Evolutionary conservation across 2,797 vertebrate genomes (phyloP).

Genomic region (Acrossocheilus wenchowensis): DNA sequence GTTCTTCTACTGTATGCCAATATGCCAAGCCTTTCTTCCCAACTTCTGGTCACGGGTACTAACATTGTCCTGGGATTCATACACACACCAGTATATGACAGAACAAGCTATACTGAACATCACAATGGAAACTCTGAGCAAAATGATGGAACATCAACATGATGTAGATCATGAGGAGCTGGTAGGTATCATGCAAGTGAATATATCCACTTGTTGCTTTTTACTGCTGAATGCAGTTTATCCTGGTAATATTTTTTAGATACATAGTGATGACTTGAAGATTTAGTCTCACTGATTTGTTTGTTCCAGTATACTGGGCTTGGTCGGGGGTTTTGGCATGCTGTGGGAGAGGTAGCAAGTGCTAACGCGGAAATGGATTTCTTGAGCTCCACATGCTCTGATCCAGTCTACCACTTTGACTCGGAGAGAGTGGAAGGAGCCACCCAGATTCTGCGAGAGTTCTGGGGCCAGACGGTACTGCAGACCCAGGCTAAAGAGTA

Average conservation of each 20-base stretch:
- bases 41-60: conserved; percentile 85
- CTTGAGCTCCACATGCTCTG: conserved; percentile 73
- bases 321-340: conserved; percentile 81
- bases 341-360: conserved; percentile 81
- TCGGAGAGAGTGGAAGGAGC: conserved; percentile 79
- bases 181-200: conserved; percentile 63
- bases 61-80: conserved; percentile 80
- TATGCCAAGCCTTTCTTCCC: conserved; percentile 81
- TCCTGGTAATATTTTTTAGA: background rate
- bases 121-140: conserved; percentile 81
- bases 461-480: conserved; percentile 77
- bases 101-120: conserved; percentile 83
- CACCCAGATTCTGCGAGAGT: conserved; percentile 67
- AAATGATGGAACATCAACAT: conserved; percentile 55
- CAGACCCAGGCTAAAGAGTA: conserved; percentile 76
- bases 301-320: conserved; percentile 62
- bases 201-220: background rate
- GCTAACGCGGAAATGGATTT: conserved; percentile 87
- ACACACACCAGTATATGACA: conserved; percentile 88
- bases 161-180: conserved; percentile 55
- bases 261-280: background rate
- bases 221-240: background rate
- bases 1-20: conserved; percentile 71
- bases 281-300: background rate
- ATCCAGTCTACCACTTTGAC: conserved; percentile 88